phyloP scores from a whole-genome alignment of 2,113 vertebrate species.

The Aix galericulata region DNA sequence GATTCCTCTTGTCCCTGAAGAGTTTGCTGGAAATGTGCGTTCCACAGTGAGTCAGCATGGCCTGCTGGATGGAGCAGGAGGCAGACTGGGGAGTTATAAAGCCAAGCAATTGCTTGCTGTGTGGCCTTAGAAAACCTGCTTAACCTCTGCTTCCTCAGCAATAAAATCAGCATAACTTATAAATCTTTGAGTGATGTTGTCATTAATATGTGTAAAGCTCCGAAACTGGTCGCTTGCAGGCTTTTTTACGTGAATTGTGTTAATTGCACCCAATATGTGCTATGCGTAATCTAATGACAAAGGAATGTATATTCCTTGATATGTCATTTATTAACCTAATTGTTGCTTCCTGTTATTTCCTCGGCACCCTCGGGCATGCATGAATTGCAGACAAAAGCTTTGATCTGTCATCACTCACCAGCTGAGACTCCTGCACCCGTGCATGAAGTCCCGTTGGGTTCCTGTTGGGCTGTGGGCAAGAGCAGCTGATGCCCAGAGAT shows the following conservation, averaged over 20 bases:
- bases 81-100: constrained; percentile 27
- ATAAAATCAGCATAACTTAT: neutral
- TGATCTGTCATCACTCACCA: neutral
- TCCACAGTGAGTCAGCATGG: constrained; percentile 57
- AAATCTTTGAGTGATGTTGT: neutral
- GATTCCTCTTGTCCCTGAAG: constrained; percentile 14
- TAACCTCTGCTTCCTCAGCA: constrained; percentile 14
- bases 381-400: neutral
- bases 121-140: constrained; percentile 31
- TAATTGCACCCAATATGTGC: neutral
- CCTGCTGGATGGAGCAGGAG: constrained; percentile 27
- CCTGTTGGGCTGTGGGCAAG: neutral
- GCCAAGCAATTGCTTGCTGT: constrained; percentile 21
- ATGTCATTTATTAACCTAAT: neutral
- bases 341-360: neutral
- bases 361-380: neutral
- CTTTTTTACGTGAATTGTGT: neutral
- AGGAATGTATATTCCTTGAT: neutral
- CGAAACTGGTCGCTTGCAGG: neutral
- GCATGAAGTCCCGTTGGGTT: neutral
- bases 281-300: neutral
- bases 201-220: neutral
- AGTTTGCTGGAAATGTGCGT: constrained; percentile 9
- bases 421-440: neutral
- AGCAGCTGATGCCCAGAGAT: neutral